Evolutionary conservation across 2,113 vertebrate species (phyloP).

Genomic region (Scytalopus superciliaris): DNA sequence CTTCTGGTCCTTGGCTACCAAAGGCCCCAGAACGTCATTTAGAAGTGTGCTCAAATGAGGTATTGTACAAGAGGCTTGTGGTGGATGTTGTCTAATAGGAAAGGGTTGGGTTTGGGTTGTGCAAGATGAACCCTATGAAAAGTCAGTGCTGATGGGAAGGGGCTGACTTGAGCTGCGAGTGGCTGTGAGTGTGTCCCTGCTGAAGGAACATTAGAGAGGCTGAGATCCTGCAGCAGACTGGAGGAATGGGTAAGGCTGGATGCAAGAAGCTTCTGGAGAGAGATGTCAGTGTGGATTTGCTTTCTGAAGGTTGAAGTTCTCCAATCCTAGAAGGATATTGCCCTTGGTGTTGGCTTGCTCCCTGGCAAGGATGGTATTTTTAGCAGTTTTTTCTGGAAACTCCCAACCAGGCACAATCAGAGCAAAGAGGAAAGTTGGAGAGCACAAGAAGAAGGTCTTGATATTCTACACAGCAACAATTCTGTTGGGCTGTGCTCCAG

Average conservation of each 20-base stretch:
- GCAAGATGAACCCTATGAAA: neutral
- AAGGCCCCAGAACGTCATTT: neutral
- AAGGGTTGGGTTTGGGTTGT: neutral
- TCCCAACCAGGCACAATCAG: neutral
- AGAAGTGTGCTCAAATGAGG: neutral
- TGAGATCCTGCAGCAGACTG: neutral
- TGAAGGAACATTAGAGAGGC: neutral
- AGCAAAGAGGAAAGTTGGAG: neutral
- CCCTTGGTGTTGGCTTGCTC: neutral
- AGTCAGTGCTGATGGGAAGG: neutral
- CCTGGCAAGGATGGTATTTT: neutral
- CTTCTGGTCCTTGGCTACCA: neutral
- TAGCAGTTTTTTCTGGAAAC: conserved; percentile 5
- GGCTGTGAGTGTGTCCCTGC: neutral
- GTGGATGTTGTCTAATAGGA: neutral
- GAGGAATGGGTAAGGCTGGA: neutral
- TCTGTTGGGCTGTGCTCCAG: conserved; percentile 6
- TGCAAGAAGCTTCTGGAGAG: neutral
- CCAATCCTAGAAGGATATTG: neutral
- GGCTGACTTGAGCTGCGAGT: neutral
- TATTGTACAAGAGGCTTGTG: neutral
- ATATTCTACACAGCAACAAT: neutral
- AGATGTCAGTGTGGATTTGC: neutral
- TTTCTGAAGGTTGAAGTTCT: neutral
- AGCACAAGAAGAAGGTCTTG: neutral